A percentile compares a stretch with the other conserved stretches of the same genome.
Evolutionary conservation across 2,797 vertebrate genomes (phyloP).

Genomic region (Garrulus glandarius): DNA sequence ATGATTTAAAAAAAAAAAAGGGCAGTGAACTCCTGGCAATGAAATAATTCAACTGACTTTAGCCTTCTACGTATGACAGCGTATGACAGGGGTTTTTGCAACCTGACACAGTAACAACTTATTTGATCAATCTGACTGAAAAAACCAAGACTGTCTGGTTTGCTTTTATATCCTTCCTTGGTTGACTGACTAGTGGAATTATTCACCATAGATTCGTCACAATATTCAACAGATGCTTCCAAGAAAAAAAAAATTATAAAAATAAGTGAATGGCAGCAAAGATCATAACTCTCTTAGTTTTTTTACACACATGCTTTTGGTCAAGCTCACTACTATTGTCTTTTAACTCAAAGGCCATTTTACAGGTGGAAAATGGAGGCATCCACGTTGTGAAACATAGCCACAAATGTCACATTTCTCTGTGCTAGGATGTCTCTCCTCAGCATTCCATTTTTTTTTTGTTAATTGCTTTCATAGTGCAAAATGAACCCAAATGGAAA

Average conservation of each 20-base stretch:
- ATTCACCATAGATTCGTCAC: not conserved
- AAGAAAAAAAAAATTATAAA: not conserved
- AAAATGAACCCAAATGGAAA: not conserved
- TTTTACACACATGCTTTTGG: not conserved
- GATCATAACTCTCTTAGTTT: not conserved
- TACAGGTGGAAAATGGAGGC: not conserved
- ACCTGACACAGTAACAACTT: not conserved
- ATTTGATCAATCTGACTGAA: not conserved
- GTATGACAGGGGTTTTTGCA: not conserved
- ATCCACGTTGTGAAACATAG: not conserved
- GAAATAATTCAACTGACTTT: not conserved
- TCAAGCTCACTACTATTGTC: not conserved
- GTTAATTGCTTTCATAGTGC: not conserved
- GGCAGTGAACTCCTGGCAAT: not conserved
- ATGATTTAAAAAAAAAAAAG: not conserved
- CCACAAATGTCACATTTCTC: not conserved
- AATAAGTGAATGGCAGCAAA: not conserved
- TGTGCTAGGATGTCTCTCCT: not conserved
- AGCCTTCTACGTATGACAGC: not conserved
- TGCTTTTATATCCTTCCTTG: not conserved
- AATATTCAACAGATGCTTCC: not conserved
- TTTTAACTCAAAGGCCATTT: not conserved
- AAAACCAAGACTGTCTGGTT: not conserved
- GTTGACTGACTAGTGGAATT: not conserved
- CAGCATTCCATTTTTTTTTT: not conserved